A percentile compares a stretch with the other conserved stretches of the same genome.
Conservation (phyloP, 2,888 invertebrate genomes). For the Zootermopsis nevadensis region DNA sequence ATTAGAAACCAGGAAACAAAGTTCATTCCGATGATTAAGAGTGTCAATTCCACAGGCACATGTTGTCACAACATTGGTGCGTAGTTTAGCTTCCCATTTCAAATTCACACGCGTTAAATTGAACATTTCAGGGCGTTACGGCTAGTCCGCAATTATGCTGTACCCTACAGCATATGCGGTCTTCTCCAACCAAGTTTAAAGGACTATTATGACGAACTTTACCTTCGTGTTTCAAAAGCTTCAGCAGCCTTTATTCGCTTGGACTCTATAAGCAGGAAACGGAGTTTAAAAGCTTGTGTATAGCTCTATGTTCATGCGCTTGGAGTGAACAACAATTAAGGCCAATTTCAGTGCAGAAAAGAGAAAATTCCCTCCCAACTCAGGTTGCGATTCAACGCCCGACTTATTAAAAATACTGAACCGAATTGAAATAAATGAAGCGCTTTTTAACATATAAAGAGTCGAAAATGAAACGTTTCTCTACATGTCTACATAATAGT, state of each 20-base stretch:
- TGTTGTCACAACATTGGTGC: neutral
- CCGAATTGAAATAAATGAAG: conserved; percentile 29
- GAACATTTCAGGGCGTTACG: conserved; percentile 17
- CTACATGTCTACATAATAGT: conserved; percentile 3
- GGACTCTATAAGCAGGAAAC: conserved; percentile 31
- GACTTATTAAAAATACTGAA: conserved; percentile 32
- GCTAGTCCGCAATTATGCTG: conserved; percentile 25
- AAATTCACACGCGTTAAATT: conserved; percentile 30
- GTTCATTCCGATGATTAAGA: neutral
- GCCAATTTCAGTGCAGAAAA: conserved; percentile 34
- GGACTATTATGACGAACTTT: conserved; percentile 39
- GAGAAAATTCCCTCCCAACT: conserved; percentile 15
- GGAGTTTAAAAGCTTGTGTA: conserved; percentile 33
- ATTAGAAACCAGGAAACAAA: neutral
- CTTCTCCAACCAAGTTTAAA: conserved; percentile 35
- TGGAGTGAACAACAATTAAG: conserved; percentile 35
- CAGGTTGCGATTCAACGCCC: neutral
- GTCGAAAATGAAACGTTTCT: conserved; percentile 28
- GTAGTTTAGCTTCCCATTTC: neutral
- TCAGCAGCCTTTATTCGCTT: conserved; percentile 24
- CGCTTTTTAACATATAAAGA: conserved; percentile 30
- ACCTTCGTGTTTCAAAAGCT: conserved; percentile 35
- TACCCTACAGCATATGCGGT: conserved; percentile 24
- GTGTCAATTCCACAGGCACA: neutral
- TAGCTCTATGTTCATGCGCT: conserved; percentile 24